Percentiles rank a stretch among this genome's conserved stretches.
Conservation (phyloP, 2,888 invertebrate species). For the Zeuzera pyrina region DNA sequence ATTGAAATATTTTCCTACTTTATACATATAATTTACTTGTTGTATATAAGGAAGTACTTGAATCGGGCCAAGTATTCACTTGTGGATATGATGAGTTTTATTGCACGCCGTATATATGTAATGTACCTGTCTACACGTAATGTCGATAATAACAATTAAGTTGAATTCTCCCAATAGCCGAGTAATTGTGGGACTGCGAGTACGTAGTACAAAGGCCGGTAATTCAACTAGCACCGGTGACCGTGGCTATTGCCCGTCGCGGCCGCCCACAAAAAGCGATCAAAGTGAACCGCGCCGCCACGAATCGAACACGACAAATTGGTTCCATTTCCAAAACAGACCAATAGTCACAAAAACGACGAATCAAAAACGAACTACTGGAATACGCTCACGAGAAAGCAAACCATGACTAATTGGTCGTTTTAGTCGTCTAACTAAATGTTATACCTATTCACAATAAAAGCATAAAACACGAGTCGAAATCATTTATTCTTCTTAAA, state of each 20-base stretch:
- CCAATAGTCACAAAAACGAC: no score
- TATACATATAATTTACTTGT: no score
- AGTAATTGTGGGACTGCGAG: neutral
- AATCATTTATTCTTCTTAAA: no score
- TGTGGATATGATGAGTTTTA: no score
- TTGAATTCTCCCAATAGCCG: neutral
- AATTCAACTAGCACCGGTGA: slow-evolving; percentile 30
- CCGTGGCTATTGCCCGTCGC: slow-evolving; percentile 39
- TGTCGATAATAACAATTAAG: no score
- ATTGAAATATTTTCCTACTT: no score
- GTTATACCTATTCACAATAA: no score
- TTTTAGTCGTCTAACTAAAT: slow-evolving; percentile 15
- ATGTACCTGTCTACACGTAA: no score
- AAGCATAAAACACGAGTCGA: no score
- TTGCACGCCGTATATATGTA: no score
- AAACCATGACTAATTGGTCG: slow-evolving; percentile 45
- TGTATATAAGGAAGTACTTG: no score
- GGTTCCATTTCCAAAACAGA: slow-evolving; percentile 56
- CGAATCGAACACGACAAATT: slow-evolving; percentile 63
- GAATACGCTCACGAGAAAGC: slow-evolving; percentile 38
- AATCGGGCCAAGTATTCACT: no score
- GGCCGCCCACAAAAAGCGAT: slow-evolving; percentile 56
- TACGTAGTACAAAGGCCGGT: slow-evolving; percentile 11
- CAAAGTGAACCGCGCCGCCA: slow-evolving; percentile 54
- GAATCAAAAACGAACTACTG: slow-evolving; percentile 36